Percentiles rank a stretch among this genome's conserved stretches.
These are phyloP conservation scores for Caenorhabditis angaria DNA, from an alignment of 2,888 invertebrate species.

Conservation along the genomic window DNA sequence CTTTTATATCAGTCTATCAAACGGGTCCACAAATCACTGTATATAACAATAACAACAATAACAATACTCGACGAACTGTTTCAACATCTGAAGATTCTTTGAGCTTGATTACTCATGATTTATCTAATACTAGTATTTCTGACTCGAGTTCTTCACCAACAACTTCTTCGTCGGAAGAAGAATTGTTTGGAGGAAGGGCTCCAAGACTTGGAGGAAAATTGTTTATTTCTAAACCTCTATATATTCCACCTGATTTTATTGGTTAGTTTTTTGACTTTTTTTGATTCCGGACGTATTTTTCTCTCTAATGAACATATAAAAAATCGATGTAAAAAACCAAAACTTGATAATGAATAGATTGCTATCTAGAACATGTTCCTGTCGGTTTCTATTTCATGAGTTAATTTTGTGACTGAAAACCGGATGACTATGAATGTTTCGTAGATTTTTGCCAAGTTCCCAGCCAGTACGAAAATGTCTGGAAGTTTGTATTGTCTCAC, in stretches of 20 bases:
- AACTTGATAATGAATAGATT: conserved; percentile 11
- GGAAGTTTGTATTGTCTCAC: no score
- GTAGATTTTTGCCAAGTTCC: no score
- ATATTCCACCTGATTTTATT: conserved; percentile 13
- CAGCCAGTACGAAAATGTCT: no score
- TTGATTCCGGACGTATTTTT: not conserved
- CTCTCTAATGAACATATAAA: not conserved
- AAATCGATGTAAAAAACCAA: not conserved
- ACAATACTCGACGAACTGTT: not conserved
- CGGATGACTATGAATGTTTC: no score
- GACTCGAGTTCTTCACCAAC: conserved; percentile 27
- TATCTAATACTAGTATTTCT: conserved; percentile 34
- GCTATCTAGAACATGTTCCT: conserved; percentile 38
- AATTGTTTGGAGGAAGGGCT: not conserved
- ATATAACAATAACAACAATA: not conserved
- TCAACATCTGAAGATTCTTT: conserved; percentile 18
- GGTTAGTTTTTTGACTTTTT: conserved; percentile 26
- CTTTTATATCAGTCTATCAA: conserved; percentile 10
- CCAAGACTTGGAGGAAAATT: not conserved
- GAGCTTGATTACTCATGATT: conserved; percentile 35
- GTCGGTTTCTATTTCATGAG: not conserved
- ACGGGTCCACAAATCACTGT: not conserved
- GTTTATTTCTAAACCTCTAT: conserved; percentile 12
- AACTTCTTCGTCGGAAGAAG: conserved; percentile 34
- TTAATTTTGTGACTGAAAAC: no score